Conservation (phyloP, 2,797 vertebrate genomes). For the Gobionotothen gibberifrons region DNA sequence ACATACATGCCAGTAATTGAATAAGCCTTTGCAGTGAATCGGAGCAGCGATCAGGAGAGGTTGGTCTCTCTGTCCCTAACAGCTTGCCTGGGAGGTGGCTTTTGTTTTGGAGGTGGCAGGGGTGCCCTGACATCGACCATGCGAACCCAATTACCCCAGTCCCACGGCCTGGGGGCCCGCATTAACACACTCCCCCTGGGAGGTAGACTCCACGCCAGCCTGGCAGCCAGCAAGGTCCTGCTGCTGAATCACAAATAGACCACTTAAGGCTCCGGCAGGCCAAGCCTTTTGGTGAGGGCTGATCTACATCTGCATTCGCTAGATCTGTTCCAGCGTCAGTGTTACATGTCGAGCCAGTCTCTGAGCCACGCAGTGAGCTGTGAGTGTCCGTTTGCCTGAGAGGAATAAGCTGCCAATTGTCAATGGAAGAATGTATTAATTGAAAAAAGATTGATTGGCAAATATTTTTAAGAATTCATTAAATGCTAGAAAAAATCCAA, state of each 20-base stretch:
- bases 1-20: conserved; percentile 74
- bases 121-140: conserved; percentile 83
- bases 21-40: conserved; percentile 78
- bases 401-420: conserved; percentile 27
- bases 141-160: conserved; percentile 85
- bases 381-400: conserved; percentile 11
- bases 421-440: background rate
- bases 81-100: conserved; percentile 81
- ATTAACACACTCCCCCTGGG: conserved; percentile 79
- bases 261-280: conserved; percentile 79
- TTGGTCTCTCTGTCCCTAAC: conserved; percentile 73
- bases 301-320: conserved; percentile 69
- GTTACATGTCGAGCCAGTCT: conserved; percentile 63
- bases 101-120: conserved; percentile 79
- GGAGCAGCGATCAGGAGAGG: conserved; percentile 73
- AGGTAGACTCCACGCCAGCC: conserved; percentile 80
- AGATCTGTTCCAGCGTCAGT: conserved; percentile 52
- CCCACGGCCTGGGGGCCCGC: conserved; percentile 75
- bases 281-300: conserved; percentile 70
- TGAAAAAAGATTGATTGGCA: background rate
- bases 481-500: background rate
- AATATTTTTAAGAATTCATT: background rate
- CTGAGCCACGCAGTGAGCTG: conserved; percentile 39
- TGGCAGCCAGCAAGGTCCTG: conserved; percentile 76
- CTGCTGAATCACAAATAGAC: conserved; percentile 84